Evolutionary conservation across 2,888 invertebrate genomes (phyloP).

Genomic region (Cosmopolites sordidus): DNA sequence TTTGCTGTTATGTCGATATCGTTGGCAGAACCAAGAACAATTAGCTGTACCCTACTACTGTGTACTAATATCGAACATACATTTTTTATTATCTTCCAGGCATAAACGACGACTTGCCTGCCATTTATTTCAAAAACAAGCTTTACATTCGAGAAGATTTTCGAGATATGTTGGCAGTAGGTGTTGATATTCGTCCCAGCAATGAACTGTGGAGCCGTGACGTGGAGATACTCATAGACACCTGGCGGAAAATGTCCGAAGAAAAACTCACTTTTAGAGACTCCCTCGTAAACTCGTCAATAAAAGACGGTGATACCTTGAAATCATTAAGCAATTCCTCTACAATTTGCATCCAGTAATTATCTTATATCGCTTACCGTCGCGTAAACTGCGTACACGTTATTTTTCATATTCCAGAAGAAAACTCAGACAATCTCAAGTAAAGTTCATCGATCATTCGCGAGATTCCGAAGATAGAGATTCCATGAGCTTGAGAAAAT

Average conservation of each 20-base stretch:
- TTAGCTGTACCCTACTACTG: too few relatives aligned
- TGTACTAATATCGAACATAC: too few relatives aligned
- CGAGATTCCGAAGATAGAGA: not conserved
- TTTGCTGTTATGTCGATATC: too few relatives aligned
- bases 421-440: conserved; percentile 8
- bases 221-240: conserved; percentile 35
- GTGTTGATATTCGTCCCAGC: conserved; percentile 34
- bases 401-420: conserved; percentile 2
- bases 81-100: too few relatives aligned
- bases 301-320: too few relatives aligned
- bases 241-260: conserved; percentile 9
- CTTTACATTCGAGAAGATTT: conserved; percentile 46
- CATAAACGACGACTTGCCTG: conserved; percentile 35
- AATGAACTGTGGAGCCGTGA: conserved; percentile 43
- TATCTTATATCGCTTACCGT: too few relatives aligned
- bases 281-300: too few relatives aligned
- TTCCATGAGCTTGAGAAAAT: conserved; percentile 6
- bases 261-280: not conserved
- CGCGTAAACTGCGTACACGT: not conserved
- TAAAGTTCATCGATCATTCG: not conserved
- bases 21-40: too few relatives aligned
- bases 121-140: conserved; percentile 40
- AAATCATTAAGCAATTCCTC: too few relatives aligned
- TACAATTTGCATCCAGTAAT: too few relatives aligned
- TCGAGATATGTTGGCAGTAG: conserved; percentile 40